Evolutionary conservation across 1,140 invertebrate genomes (phyloP), one percentile per base, ranked within the genome.

Genomic region (Penaeus chinensis): DNA sequence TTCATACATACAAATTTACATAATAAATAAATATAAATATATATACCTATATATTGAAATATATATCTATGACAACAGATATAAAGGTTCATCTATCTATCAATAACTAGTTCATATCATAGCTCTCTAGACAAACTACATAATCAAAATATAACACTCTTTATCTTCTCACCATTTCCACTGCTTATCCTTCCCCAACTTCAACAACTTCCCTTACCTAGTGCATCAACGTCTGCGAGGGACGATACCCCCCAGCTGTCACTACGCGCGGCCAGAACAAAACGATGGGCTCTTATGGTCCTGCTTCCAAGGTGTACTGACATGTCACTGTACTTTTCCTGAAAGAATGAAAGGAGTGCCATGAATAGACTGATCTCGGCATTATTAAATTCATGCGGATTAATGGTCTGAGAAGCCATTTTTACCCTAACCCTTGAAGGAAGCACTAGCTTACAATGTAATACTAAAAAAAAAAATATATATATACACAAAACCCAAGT

Each of bases 251-350:
- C 88, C 96, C 96, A 98, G 90, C 95, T 94, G 92, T 96, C 95
- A 89, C 96, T 97, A 60, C 97, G 93, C n/a, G 97, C 96, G 91
- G 95, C 95, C 16, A 99, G 93, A 19, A 99, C 95, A 94, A 99
- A 96, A 92, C 96, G 96, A 92, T 99, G 98, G 22, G 95, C 97
- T 79, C 95, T 95, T 87, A 98, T 94, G 62, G 94, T 92, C 91
- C 94, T 94, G 91, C 95, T 94, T 82, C 94, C 93, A n/a, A 98
- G 93, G 91, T 95, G 90, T 37, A 94, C 92, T 54, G 87, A 91
- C 66, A 94, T 90, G 91, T 94, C 94, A 92, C 93, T 94, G 90
- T 90, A 92, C 90, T 89, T 89, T 65, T 89, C 88, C 88, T 89
- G 79, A 37, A 79, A 24, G 5, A 66, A 85, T 4, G 54, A n/a